phyloP scores from a whole-genome alignment of 2,888 invertebrate species.

The Ypsolopha sequella region DNA sequence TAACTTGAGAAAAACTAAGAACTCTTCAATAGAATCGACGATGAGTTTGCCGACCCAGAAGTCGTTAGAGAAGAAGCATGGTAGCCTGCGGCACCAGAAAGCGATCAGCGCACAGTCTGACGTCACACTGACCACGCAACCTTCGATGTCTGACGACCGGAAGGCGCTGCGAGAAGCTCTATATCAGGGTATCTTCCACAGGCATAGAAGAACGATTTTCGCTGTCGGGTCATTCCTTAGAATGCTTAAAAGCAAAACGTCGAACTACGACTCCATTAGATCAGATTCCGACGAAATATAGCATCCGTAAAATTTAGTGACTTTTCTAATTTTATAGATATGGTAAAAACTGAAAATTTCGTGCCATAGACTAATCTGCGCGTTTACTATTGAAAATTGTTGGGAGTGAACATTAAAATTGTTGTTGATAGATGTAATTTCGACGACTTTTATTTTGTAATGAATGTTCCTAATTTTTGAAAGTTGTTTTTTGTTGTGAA shows the following conservation, averaged over 20 bases:
- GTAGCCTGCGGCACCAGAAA: constrained; percentile 71
- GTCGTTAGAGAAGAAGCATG: constrained; percentile 65
- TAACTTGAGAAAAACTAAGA: constrained; percentile 61
- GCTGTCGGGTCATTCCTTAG: constrained; percentile 81
- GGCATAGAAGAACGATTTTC: constrained; percentile 81
- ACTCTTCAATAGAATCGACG: constrained; percentile 64
- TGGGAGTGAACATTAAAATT: constrained; percentile 21
- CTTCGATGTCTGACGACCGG: constrained; percentile 69
- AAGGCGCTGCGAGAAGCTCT: constrained; percentile 80
- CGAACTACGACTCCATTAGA: constrained; percentile 82
- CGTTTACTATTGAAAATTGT: constrained; percentile 25
- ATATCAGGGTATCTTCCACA: constrained; percentile 83
- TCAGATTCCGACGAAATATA: constrained; percentile 69
- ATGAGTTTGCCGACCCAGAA: constrained; percentile 67
- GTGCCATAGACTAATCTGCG: constrained; percentile 55
- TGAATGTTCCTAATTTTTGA: constrained; percentile 54
- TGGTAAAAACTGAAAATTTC: constrained; percentile 26
- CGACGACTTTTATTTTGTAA: constrained; percentile 46
- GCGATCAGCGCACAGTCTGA: constrained; percentile 73
- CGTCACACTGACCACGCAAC: constrained; percentile 59
- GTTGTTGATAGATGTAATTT: constrained; percentile 37
- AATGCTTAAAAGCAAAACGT: constrained; percentile 80
- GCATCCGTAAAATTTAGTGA: constrained; percentile 31
- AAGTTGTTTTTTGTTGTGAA: constrained; percentile 10
- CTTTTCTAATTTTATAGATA: constrained; percentile 8